Evolutionary conservation across 2,888 invertebrate genomes (phyloP), one percentile per base, ranked within the genome.

Genomic region (Graphium colonna): DNA sequence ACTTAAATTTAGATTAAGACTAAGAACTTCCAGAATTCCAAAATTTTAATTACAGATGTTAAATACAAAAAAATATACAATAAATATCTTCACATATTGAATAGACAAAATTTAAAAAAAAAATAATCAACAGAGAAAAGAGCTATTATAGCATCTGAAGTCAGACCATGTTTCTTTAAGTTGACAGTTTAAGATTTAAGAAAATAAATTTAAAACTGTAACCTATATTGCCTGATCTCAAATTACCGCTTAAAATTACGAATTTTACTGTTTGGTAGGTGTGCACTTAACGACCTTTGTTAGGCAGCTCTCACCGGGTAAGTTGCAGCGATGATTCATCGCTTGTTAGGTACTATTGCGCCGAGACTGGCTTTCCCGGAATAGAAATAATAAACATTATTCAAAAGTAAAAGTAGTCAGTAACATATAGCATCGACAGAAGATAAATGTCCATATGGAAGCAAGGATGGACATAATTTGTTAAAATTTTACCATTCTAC

Each of bases 291-390:
- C 39, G 40, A 69, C 73, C 73, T 71, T 71, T 69, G 69, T 70
- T 68, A 58, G 57, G 63, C 55, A 50, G 59, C 59, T 71, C 75
- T 77, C 77, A 78, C 78, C 76, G 73, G 70, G 71, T 74, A 75
- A 77, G 74, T 75, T 73, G 74, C 69, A 69, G 60, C 67, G 81
- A 81, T 88, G 88, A 88, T 73, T 88, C 88, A 88, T 82, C 85
- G 77, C 66, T 68, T 66, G 55, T 60, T 65, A 61, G 68, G 63
- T 72, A 68, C 63, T 65, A 71, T 69, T 70, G 75, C 73, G 81
- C 74, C 73, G 75, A 77, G 75, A 76, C 69, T 68, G 65, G 68
- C 67, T 68, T 77, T 77, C 71, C 70, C 71, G 66, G 68, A 77
- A 69, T 58, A 50, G 8, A 16, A 40, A 33, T 44, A 61, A 59